A percentile compares a stretch with the other conserved stretches of the same genome.
phyloP scores from a whole-genome alignment of 2,888 invertebrate species.

The Oxyteleia sp. region DNA sequence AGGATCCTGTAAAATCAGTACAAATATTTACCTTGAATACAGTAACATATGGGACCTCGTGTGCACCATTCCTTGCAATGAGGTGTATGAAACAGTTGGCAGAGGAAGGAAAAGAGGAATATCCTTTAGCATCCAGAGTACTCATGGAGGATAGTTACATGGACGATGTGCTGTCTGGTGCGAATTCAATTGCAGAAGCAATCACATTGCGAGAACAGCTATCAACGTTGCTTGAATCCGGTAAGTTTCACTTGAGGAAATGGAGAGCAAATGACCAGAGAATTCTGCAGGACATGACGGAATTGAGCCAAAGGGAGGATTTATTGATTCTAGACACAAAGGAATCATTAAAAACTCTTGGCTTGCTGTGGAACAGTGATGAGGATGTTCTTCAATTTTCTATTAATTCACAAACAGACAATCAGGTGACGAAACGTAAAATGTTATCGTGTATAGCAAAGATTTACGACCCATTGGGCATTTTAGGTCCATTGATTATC shows the following conservation, averaged over 20 bases:
- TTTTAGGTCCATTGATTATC: slow-evolving; percentile 1
- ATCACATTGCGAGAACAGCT: slow-evolving; percentile 42
- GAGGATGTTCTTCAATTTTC: not conserved
- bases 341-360: not conserved
- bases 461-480: slow-evolving; percentile 1
- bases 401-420: not conserved
- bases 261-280: not conserved
- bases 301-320: not conserved
- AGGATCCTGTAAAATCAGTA: not conserved
- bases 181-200: slow-evolving; percentile 59
- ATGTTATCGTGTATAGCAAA: not conserved
- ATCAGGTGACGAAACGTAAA: not conserved
- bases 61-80: not conserved
- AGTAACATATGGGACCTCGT: not conserved
- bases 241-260: not conserved
- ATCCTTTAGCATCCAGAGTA: not conserved
- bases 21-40: not conserved
- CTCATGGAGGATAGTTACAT: slow-evolving; percentile 74
- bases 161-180: slow-evolving; percentile 52
- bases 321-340: not conserved
- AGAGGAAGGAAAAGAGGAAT: not conserved
- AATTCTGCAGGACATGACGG: not conserved
- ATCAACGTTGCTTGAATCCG: slow-evolving; percentile 9
- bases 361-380: not conserved
- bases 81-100: slow-evolving; percentile 1